Conservation (phyloP, 2,113 vertebrate genomes). For the Vulpes ferrilata region DNA sequence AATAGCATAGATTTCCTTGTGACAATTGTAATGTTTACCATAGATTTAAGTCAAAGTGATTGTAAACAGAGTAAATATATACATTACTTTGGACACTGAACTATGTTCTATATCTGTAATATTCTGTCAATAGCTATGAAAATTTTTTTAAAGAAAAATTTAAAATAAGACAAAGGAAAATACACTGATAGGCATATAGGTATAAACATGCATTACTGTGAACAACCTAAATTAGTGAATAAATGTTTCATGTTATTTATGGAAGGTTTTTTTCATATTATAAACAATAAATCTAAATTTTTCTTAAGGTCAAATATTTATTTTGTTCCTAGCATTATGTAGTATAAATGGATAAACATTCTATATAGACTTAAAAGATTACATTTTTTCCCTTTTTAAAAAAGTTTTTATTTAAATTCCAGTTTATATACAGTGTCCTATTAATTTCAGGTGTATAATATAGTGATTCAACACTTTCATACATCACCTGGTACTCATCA, state of each 20-base stretch:
- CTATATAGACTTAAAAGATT: constrained; percentile 22
- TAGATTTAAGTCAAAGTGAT: constrained; percentile 52
- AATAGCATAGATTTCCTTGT: constrained; percentile 52
- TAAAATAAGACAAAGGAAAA: constrained; percentile 57
- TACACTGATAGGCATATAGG: neutral
- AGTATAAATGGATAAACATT: constrained; percentile 48
- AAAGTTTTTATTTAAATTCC: neutral
- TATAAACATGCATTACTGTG: neutral
- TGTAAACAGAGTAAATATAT: constrained; percentile 64
- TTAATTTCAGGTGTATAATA: neutral
- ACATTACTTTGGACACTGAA: constrained; percentile 61
- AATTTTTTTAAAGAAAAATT: constrained; percentile 43
- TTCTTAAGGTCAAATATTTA: constrained; percentile 53
- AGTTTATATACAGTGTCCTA: neutral
- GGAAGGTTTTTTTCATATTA: constrained; percentile 31
- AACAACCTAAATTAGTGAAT: constrained; percentile 58
- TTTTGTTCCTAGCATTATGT: constrained; percentile 34
- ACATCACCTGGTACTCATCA: neutral
- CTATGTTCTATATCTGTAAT: constrained; percentile 6
- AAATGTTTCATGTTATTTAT: constrained; percentile 15
- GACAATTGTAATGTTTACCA: constrained; percentile 42
- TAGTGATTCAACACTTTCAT: neutral
- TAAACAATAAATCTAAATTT: constrained; percentile 60
- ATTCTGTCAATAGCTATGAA: constrained; percentile 59
- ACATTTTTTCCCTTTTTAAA: neutral